Base-by-base conservation (phyloP, 2,888 invertebrate species). In the Acleris sparsana region DNA sequence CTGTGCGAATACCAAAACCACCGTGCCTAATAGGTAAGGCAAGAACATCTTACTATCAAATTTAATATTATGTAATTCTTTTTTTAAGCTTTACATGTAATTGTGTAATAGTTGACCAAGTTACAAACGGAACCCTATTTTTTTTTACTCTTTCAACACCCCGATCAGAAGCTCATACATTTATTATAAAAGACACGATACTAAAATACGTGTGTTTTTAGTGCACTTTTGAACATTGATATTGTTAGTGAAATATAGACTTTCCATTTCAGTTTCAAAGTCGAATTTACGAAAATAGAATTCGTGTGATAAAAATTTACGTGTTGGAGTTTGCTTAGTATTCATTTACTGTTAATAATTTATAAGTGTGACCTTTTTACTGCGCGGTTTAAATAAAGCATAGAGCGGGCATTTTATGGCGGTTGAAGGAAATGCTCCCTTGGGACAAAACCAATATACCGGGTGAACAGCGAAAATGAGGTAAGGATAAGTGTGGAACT, bases 361-460 rank as follows among this genome's bases (percentile, higher is more conserved):
- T 49, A 59, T 16, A 17, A 20, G 33, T 39, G 33, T n/a, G 58
- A 59, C 58, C 58, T 49, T 33, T 58, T 59, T 39, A 49, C 29
- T 48, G 58, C 13, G 5, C 7, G 0, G 2, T 29, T 6, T 58
- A 17, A 33, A 33, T 49, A 59, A 59, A 49, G 29, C 39, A 18
- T 5, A 4, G 57, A 16, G 18, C 25, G 29, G 49, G 33, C 16
- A 44, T 7, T 48, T 59, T 49, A 39, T 48, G 1, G 58, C 7
- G 48, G 58, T 39, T 13, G 13, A 16, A 17, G 7, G 20, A 33
- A 49, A 58, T 49, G 25, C 16, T 48, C 20, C 16, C 3, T 29
- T 18, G 58, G 48, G 29, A 49, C 1, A 2, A 11, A 29, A 25
- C 39, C 39, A 13, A 13, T 13, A 39, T 13, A 3, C 5, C 13